Percentiles rank a stretch among this genome's conserved stretches.
Evolutionary conservation across 2,797 vertebrate species (phyloP).

Genomic region (Threskiornis aethiopicus): DNA sequence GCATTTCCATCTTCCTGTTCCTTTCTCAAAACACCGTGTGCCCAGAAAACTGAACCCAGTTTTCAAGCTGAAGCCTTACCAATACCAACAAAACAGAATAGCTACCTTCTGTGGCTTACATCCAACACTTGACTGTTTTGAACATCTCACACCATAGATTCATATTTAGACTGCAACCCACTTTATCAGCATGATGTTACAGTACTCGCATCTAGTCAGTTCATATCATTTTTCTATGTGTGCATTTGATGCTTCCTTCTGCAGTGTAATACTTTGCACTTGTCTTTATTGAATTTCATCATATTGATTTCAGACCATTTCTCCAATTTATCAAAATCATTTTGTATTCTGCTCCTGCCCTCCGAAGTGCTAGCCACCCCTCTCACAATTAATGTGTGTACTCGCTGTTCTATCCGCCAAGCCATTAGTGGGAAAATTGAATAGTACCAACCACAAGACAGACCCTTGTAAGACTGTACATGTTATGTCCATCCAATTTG

Average conservation of each 20-base stretch:
- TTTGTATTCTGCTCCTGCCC: background rate
- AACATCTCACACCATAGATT: background rate
- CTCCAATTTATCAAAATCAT: background rate
- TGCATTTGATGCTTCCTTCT: background rate
- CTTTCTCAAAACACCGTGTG: background rate
- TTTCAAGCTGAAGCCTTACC: background rate
- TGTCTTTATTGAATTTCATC: constrained; percentile 12
- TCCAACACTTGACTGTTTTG: background rate
- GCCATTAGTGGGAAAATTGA: background rate
- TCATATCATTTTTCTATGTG: background rate
- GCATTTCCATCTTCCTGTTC: background rate
- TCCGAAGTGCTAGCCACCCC: background rate
- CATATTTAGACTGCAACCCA: background rate
- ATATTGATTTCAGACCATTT: constrained; percentile 18
- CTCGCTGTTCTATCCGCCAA: background rate
- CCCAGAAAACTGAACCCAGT: background rate
- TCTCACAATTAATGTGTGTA: background rate
- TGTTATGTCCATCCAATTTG: background rate
- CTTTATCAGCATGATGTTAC: background rate
- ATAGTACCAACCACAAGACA: background rate
- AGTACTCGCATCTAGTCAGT: background rate
- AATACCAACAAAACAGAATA: background rate
- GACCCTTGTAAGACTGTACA: background rate
- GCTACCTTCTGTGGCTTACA: background rate
- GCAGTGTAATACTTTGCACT: background rate